Base-by-base conservation (phyloP, 1,140 invertebrate genomes). In the Semibalanus balanoides region DNA sequence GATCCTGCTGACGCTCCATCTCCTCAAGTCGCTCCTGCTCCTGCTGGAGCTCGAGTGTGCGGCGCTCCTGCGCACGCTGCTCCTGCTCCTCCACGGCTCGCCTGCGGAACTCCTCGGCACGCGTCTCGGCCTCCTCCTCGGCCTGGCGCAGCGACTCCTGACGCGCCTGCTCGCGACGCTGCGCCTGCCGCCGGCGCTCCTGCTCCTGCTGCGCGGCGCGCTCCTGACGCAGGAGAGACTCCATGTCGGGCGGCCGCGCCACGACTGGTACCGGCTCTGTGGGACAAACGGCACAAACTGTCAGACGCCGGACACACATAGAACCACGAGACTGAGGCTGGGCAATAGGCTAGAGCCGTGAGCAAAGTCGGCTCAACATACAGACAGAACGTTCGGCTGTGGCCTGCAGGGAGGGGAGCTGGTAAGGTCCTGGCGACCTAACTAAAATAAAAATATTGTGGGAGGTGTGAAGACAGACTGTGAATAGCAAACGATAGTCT, bases 241-340 rank as follows among this genome's bases (percentile, higher is more conserved):
- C 90, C 84, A 93, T 90, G 79, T 93, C 91, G 29, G 90, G 91
- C n/a, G 92, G 90, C 78, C 90, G 91, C 25, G 88, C 88, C 27
- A 92, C 82, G 1, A 86, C 88, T 74, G 40, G 30, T 40, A 76
- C 76, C 75, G 75, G 69, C 72, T 31, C n/a, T 64, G 31, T n/a
- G 7, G 30, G 64, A 73, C 17, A 91, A 81, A 64, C 73, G 75
- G 29, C 14, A 70, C 1, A 72, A 29, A 70, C 30, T 27, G 69
- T 19, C 73, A 74, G n/a, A 43, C 75, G 0, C 11, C 69, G 31
- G 17, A 35, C 31, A 74, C 25, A 9, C 27, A 30, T 51, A 72
- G 73, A 0, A 30, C 27, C 73, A 77, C 7, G n/a, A n/a, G 25
- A 74, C 70, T n/a, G n/a, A n/a, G n/a, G n/a, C n/a, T n/a, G n/a